Evolutionary conservation across 1,140 invertebrate species (phyloP), one percentile per base, ranked within the genome.

Genomic region (Orius insidiosus): DNA sequence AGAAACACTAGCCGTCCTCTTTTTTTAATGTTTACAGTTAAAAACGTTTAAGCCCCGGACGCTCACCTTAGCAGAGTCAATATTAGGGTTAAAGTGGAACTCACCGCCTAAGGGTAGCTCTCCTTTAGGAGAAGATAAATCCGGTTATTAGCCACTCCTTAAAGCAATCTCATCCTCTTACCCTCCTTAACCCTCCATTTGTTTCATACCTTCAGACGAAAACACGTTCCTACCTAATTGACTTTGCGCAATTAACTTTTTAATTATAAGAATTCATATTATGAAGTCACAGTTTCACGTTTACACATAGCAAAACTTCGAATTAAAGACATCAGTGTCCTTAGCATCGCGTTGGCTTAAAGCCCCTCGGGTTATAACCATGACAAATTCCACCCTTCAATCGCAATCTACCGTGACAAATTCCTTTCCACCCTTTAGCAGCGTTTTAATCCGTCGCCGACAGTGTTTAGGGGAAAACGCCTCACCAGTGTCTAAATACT

Each of bases 11-110:
- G n/a, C 44, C 44, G 11, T 37, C 44, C 47, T 38, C 47, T 45
- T n/a, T 41, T 49, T n/a, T 41, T 41, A 43, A 43, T 43, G 41
- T 43, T 43, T 43, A 43, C 41, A 30, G 41, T 43, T 43, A 43
- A 43, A 43, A 43, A 46, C 31, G 13, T 30, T 46, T 36, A 36
- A 37, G 9, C 10, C 35, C 11, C 9, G 16, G 11, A 16, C 9
- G 31, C 44, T 46, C 44, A 35, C 35, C 44, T 46, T 46, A 10
- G 16, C 16, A 30, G 33, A 35, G 32, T 46, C 31, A 35, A 36
- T 37, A 46, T 46, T 46, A 35, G 44, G 32, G 44, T 35, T 37
- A 36, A 46, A 37, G 32, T 46, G 44, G 44, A 35, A 32, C 44
- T 16, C 31, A 14, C 16, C 31, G 35, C 30, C 30, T 9, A 46